Conservation (phyloP, 1,140 invertebrate species). For the Chrysoperla carnea region DNA sequence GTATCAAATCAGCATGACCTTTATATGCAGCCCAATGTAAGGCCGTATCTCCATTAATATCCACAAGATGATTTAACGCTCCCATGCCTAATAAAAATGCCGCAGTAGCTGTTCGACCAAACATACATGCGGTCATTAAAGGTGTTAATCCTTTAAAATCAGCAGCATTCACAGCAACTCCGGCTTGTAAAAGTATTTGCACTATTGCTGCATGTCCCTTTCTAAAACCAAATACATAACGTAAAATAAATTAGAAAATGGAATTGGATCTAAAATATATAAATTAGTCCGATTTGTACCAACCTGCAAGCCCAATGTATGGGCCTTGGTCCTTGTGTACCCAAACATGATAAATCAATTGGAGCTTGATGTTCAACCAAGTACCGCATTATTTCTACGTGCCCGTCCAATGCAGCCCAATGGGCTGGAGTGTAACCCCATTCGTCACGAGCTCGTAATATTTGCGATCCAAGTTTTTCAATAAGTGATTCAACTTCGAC, state of each 20-base stretch:
- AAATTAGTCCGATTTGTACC: conserved; percentile 24
- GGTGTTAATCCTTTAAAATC: conserved; percentile 85
- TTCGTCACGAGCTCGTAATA: conserved; percentile 59
- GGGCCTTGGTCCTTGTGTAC: conserved; percentile 71
- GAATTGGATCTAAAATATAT: neutral
- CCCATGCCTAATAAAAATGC: conserved; percentile 78
- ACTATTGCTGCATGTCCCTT: conserved; percentile 73
- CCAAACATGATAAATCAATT: conserved; percentile 68
- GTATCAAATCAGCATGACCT: conserved; percentile 72
- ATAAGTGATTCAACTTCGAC: conserved; percentile 57
- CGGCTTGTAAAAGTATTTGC: conserved; percentile 63
- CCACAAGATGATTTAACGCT: conserved; percentile 62
- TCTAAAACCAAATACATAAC: conserved; percentile 7
- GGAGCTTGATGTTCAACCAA: conserved; percentile 66
- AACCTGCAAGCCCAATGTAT: conserved; percentile 75
- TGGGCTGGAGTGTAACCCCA: conserved; percentile 85
- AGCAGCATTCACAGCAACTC: conserved; percentile 74
- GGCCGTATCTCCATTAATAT: conserved; percentile 84
- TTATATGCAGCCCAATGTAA: conserved; percentile 89
- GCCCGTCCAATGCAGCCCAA: conserved; percentile 79
- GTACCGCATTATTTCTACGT: conserved; percentile 66
- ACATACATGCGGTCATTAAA: conserved; percentile 83
- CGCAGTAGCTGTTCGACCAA: conserved; percentile 74
- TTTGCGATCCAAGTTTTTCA: conserved; percentile 52
- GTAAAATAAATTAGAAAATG: no score